Conservation (phyloP, 2,113 vertebrate species). For the Sitta europaea region DNA sequence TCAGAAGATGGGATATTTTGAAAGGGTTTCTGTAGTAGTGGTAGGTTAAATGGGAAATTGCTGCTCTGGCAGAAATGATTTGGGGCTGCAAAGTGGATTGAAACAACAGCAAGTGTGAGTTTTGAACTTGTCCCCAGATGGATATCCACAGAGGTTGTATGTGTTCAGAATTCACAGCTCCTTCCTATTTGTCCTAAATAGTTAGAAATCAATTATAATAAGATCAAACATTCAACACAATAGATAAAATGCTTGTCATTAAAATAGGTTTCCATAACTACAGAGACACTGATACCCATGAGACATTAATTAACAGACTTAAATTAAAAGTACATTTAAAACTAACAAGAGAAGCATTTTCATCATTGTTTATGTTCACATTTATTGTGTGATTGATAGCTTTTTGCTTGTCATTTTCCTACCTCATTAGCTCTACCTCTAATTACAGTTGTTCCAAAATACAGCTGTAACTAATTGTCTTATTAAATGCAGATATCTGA, state of each 20-base stretch:
- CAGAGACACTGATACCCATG: not conserved
- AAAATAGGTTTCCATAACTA: not conserved
- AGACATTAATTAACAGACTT: not conserved
- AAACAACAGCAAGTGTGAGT: not conserved
- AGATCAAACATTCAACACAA: not conserved
- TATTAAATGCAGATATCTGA: constrained; percentile 4
- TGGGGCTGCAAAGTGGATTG: not conserved
- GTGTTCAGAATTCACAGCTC: not conserved
- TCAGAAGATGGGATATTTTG: not conserved
- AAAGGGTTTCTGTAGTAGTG: not conserved
- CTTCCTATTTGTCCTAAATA: not conserved
- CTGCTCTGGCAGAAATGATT: not conserved
- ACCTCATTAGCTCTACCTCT: constrained; percentile 6
- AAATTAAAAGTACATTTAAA: constrained; percentile 40
- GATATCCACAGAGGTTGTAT: not conserved
- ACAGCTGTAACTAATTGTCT: constrained; percentile 9
- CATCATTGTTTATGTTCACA: not conserved
- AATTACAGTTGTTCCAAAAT: constrained; percentile 40
- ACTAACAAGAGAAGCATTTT: not conserved
- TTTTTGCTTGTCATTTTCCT: constrained; percentile 23
- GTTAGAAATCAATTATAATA: not conserved
- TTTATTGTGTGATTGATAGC: constrained; percentile 27
- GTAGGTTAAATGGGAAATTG: not conserved
- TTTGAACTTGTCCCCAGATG: not conserved
- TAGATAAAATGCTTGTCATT: not conserved